Base-by-base conservation (phyloP, 1,140 invertebrate species). In the Achroia grisella region DNA sequence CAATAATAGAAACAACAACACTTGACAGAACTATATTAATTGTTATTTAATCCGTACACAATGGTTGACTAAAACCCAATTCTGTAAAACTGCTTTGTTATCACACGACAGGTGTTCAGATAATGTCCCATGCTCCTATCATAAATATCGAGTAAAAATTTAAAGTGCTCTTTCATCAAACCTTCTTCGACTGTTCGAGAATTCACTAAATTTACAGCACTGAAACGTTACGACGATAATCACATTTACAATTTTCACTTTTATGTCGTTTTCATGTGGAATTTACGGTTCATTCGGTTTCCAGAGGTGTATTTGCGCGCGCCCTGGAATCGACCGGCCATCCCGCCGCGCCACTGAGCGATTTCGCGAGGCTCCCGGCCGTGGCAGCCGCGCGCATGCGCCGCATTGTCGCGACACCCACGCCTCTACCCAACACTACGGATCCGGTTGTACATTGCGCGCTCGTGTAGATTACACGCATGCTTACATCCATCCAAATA, bases 301-400 rank as follows among this genome's bases (percentile, higher is more conserved):
- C 52, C 30, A 46, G 49, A 52, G 17, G 40, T 60, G 48, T 56
- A 43, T 64, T 65, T 56, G 58, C 66, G 67, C 68, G 71, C 66
- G 62, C 55, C 59, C 66, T 69, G 62, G 71, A 75, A 79, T 83
- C 79, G 76, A 78, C 76, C 79, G 65, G 64, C 63, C 71, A 62
- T 69, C 63, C 74, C 72, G 67, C 62, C 74, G 76, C 77, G 71
- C 68, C 77, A 84, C 80, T 84, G 72, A 80, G 58, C 61, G 62
- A 43, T 67, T 59, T 69, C 58, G 59, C 62, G 52, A 58, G 65
- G 63, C 60, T 71, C 67, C 65, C 61, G 62, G 69, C 66, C 61
- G 61, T 53, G 44, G 44, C 44, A 31, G 39, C 15, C 34, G 10
- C 70, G 78, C 80, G 80, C 80, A 82, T 80, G 80, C 80, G 80